Conservation (phyloP, 2,797 vertebrate species). For the Pagetopsis macropterus region DNA sequence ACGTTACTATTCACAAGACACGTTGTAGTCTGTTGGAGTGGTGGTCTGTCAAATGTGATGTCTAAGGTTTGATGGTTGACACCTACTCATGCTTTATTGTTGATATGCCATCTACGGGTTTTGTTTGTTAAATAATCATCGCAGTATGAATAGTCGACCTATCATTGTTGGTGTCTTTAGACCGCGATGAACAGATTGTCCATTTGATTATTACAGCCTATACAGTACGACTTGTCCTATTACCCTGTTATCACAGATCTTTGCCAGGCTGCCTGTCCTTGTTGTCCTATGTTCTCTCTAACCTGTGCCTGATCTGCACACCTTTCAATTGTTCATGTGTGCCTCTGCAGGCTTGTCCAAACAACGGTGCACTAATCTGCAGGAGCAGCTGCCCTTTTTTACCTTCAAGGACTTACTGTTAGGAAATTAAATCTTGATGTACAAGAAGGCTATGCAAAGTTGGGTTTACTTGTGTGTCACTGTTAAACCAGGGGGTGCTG, state of each 20-base stretch:
- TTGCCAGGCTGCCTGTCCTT: constrained; percentile 1
- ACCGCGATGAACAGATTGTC: constrained; percentile 31
- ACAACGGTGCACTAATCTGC: constrained; percentile 13
- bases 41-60: constrained; percentile 16
- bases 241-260: constrained; percentile 18
- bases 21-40: background rate
- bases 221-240: constrained; percentile 40
- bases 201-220: constrained; percentile 25
- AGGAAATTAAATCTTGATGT: constrained; percentile 15
- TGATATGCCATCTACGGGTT: constrained; percentile 7
- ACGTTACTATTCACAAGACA: background rate
- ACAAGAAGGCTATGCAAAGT: constrained; percentile 34
- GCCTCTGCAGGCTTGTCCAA: constrained; percentile 24
- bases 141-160: constrained; percentile 43
- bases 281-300: constrained; percentile 7
- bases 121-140: constrained; percentile 27
- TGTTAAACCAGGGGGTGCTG: constrained; percentile 43
- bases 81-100: constrained; percentile 42
- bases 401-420: constrained; percentile 42
- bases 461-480: constrained; percentile 33
- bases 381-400: constrained; percentile 17
- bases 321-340: constrained; percentile 23
- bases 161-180: constrained; percentile 24
- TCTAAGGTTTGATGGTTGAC: constrained; percentile 1
- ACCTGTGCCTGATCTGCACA: constrained; percentile 25